Percentiles rank a stretch among this genome's conserved stretches.
phyloP scores from a whole-genome alignment of 1,140 invertebrate species.

The Drepana arcuata region DNA sequence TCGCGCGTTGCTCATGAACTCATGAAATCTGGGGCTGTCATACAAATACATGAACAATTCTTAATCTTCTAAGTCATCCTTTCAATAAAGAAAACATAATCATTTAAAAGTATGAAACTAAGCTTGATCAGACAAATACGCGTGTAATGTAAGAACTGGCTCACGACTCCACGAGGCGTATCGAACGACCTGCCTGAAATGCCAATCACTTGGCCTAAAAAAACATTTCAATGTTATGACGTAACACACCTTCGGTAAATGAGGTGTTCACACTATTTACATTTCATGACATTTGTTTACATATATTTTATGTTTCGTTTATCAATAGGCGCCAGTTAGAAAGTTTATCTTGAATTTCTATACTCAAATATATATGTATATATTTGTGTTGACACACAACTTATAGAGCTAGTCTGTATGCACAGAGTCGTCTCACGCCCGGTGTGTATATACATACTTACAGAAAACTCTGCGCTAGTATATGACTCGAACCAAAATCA shows the following conservation, averaged over 20 bases:
- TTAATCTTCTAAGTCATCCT: too few species aligned
- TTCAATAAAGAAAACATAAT: too few species aligned
- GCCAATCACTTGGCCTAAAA: constrained; percentile 64
- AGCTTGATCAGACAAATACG: constrained; percentile 36
- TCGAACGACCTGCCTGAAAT: constrained; percentile 51
- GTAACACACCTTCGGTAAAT: constrained; percentile 33
- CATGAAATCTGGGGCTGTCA: too few species aligned
- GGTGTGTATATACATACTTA: constrained; percentile 15
- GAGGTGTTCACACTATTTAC: too few species aligned
- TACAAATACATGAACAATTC: too few species aligned
- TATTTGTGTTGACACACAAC: too few species aligned
- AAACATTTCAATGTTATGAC: constrained; percentile 55
- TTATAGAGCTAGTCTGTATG: constrained; percentile 18
- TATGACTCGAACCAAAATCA: constrained; percentile 22
- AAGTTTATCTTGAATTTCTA: too few species aligned
- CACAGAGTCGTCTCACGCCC: constrained; percentile 10
- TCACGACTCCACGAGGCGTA: constrained; percentile 23
- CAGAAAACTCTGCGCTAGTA: constrained; percentile 9
- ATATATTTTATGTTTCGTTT: too few species aligned
- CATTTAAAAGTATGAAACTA: constrained; percentile 20
- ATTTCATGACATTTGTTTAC: too few species aligned
- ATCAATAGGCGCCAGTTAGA: too few species aligned
- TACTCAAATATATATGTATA: too few species aligned
- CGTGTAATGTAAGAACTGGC: constrained; percentile 35
- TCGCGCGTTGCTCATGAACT: too few species aligned